Conservation (phyloP, 23 tunicate genomes). For the Phallusia fumigata region DNA sequence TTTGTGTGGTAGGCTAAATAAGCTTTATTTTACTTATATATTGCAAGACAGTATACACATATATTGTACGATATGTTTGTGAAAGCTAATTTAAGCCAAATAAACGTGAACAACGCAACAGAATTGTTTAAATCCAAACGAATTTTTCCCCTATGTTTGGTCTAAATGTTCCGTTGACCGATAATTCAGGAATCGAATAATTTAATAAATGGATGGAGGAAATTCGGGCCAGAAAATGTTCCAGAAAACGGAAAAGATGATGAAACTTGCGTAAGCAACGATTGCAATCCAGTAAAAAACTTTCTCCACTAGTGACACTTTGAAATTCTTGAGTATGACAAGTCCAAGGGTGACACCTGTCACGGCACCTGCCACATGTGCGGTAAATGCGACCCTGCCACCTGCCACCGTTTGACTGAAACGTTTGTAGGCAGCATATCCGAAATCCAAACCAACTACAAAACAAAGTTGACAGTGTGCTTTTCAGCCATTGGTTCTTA, state of each 20-base stretch:
- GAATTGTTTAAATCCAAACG: too few species aligned
- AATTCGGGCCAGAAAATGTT: conserved; percentile 48
- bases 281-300: conserved; percentile 41
- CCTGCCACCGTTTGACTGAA: conserved; percentile 26
- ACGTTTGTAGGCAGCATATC: conserved; percentile 47
- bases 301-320: conserved; percentile 28
- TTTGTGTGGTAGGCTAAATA: too few species aligned
- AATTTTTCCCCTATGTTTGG: too few species aligned
- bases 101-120: too few species aligned
- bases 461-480: not conserved
- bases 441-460: conserved; percentile 49
- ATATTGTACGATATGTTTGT: too few species aligned
- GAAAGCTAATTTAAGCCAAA: too few species aligned
- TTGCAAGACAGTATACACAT: too few species aligned
- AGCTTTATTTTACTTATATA: too few species aligned
- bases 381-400: conserved; percentile 43
- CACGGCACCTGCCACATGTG: conserved; percentile 61
- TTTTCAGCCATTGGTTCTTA: too few species aligned
- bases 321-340: conserved; percentile 55
- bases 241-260: conserved; percentile 52
- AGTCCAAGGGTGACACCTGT: conserved; percentile 56
- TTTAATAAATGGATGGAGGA: conserved; percentile 3
- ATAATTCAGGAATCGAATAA: not conserved
- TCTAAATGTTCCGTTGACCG: too few species aligned
- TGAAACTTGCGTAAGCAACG: conserved; percentile 11